Evolutionary conservation across 2,113 vertebrate genomes (phyloP), one percentile per base, ranked within the genome.

Genomic region (Rhinoderma darwinii): DNA sequence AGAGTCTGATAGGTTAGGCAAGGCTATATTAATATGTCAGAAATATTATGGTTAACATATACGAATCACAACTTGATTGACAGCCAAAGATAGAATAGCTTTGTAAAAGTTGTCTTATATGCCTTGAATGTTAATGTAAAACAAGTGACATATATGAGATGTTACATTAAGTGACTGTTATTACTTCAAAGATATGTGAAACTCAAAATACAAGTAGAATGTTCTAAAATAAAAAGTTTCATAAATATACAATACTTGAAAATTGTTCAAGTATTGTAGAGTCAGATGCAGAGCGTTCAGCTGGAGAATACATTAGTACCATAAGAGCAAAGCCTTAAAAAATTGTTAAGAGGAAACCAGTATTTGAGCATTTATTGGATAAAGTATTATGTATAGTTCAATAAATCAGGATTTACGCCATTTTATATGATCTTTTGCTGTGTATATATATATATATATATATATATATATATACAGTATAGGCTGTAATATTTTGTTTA

Each of bases 11-110:
- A 41, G 8, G 37, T 25, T 9, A 41, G 20, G 18, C 35, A 25
- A 10, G 20, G 68, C 39, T 72, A 72, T 72, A 72, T 41, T 72
- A 72, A 72, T 35, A 70, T 72, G 68, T 72, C 35, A 72, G 68
- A 72, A 72, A 41, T 25, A 20, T 72, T 77, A 32, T 50, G 17
- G 44, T 50, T 77, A 77, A 18, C 44, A 47, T 77, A 77, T 32
- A 51, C 15, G 4, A 18, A 51, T 51, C 44, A 47, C 63, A 76
- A 30, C 74, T 76, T 76, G 43, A 32, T 51, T 77, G 75, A 51
- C 75, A 51, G 27, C 11, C 47, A 77, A 20, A 25, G 68, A 72
- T 41, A 41, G 2, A 72, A 72, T 18, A 41, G 20, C 9, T 25
- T 72, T 39, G 20, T 11, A 72, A 41, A 41, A 39, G 37, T 41